Evolutionary conservation across 2,797 vertebrate genomes (phyloP), one percentile per base, ranked within the genome.

Genomic region (Uromys caudimaculatus): DNA sequence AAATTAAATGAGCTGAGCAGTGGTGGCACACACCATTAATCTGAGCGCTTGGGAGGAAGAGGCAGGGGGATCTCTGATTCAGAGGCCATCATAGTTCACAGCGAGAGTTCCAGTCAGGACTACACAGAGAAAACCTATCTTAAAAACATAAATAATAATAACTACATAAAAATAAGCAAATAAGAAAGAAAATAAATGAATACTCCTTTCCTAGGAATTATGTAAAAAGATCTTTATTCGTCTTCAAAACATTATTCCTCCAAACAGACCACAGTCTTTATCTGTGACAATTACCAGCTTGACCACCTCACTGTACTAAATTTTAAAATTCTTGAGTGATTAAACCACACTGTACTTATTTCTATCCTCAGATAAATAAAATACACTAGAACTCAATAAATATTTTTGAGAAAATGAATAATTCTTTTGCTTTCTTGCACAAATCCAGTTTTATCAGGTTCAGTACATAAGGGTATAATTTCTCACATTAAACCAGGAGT

Each of bases 401-500:
- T 93, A 78, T 47, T 82, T 91, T 32, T 44, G 24, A 41, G 4
- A 2, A 89, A 44, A 81, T 67, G 67, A 83, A 95, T 90, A n/a
- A 47, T 91, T 94, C 12, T 71, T 91, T 89, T 92, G 1, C 27
- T 27, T 94, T 84, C 38, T 54, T 50, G 35, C 50, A 82, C 47
- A 29, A 13, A 93, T 41, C 21, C 44, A 79, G 67, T 60, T 41
- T 84, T 78, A 93, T 75, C 69, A 67, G 13, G 89, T 56, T 83
- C 86, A 95, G 93, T 60, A 89, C 11, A 29, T 44, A 94, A 56
- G 38, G 78, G 54, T 87, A 1, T 69, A 76, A 93, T 96, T 96
- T 95, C 89, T 90, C 83, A 62, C 77, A 92, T 82, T 83, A 92
- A 62, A 84, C 60, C n/a, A 83, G n/a, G 58, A 78, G 32, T 95